Conservation (phyloP, 1,140 invertebrate genomes). For the Sipha flava region DNA sequence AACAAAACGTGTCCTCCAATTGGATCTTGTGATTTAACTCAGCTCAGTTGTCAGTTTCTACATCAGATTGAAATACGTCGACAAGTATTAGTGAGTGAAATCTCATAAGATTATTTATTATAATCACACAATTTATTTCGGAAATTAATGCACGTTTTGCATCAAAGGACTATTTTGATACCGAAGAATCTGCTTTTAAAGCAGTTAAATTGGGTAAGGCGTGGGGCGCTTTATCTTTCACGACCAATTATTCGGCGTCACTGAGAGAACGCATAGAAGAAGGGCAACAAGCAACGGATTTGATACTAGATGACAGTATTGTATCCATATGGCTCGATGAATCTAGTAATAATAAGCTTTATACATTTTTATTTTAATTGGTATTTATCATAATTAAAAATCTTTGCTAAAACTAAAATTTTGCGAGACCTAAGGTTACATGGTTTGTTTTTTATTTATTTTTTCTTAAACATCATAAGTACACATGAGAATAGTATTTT, state of each 20-base stretch:
- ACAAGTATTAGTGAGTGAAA: conserved; percentile 36
- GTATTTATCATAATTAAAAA: background rate
- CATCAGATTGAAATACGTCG: conserved; percentile 53
- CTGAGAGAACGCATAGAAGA: conserved; percentile 61
- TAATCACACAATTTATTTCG: background rate
- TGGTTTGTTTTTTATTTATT: too few species aligned
- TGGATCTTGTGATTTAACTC: conserved; percentile 51
- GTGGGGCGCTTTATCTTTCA: conserved; percentile 80
- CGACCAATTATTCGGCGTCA: conserved; percentile 75
- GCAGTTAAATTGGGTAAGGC: conserved; percentile 64
- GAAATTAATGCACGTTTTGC: background rate
- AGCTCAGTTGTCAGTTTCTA: conserved; percentile 68
- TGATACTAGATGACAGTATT: conserved; percentile 70
- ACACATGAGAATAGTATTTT: too few species aligned
- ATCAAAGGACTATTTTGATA: conserved; percentile 58
- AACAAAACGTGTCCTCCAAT: conserved; percentile 47
- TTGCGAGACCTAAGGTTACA: too few species aligned
- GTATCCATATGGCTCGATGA: conserved; percentile 80
- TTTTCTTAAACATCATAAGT: too few species aligned
- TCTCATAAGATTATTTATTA: background rate
- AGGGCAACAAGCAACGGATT: conserved; percentile 60
- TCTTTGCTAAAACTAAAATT: background rate
- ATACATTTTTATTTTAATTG: background rate
- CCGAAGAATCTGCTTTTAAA: conserved; percentile 56
- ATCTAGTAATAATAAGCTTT: conserved; percentile 58